Conservation (phyloP, 2,113 vertebrate species). For the Syrrhaptes paradoxus region DNA sequence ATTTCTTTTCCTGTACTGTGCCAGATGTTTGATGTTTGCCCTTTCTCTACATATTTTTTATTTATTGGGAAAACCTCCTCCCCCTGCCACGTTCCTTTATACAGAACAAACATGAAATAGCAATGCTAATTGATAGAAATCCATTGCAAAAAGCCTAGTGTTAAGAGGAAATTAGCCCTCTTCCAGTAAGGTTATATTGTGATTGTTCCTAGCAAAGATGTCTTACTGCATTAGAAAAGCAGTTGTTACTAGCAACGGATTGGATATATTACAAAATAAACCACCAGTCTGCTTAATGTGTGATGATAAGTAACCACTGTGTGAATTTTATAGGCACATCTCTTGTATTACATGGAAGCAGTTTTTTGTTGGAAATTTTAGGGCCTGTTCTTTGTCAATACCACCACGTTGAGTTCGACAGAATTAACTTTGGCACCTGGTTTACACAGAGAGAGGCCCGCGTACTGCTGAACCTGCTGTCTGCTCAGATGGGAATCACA, state of each 20-base stretch:
- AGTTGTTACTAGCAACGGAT: background rate
- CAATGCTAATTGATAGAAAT: background rate
- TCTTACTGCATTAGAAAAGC: background rate
- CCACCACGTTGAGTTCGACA: fast-evolving
- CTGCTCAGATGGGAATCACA: background rate
- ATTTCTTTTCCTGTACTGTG: background rate
- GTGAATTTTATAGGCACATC: background rate
- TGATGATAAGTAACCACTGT: background rate
- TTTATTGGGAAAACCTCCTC: background rate
- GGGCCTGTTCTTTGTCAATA: background rate
- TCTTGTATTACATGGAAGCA: background rate
- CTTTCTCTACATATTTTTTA: background rate
- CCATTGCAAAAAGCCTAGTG: background rate
- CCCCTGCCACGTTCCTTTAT: background rate
- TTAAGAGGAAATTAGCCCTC: background rate
- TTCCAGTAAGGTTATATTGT: background rate
- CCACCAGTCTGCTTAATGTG: background rate
- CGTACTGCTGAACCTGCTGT: background rate
- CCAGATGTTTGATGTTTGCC: background rate
- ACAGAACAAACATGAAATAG: background rate
- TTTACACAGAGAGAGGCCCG: background rate
- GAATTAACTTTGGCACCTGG: background rate
- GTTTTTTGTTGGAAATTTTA: background rate
- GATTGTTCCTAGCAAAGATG: background rate
- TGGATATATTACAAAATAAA: background rate